Evolutionary conservation across 2,797 vertebrate species (phyloP), one percentile per base, ranked within the genome.

Genomic region (Luscinia megarhynchos): DNA sequence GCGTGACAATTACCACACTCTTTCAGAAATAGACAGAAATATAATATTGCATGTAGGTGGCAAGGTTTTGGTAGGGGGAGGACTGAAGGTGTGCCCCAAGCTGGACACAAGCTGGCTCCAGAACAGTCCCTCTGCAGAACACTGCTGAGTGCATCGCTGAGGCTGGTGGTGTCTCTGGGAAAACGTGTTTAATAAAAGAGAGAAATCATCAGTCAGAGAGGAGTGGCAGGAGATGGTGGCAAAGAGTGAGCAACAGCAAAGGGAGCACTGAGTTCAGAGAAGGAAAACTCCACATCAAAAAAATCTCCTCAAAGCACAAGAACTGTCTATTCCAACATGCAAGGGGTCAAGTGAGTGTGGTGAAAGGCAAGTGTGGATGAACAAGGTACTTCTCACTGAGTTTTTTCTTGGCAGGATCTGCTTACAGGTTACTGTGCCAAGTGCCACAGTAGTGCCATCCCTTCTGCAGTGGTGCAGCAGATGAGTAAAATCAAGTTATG

Each of bases 71-170:
- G 24, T 8, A 40, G 18, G 24, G 29, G 13, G 16, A 53, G 29
- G 23, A 18, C 32, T 68, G 45, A 29, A 74, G 23, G 0, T 15
- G 11, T 75, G 15, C 6, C 34, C 51, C 4, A 5, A 14, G 16
- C 23, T 62, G 51, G 51, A 24, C 40, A 54, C 4, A 27, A 62
- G 34, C 36, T 77, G 77, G 38, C 15, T 80, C 30, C 57, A 77
- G n/a, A 41, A 2, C 10, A 67, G 50, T 59, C 7, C 19, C 26
- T 82, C 59, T 84, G 55, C 54, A 61, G 43, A 34, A 7, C 6
- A 6, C 32, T 58, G 36, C 40, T 8, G 38, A 62, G 14, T 12
- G 26, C 23, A 4, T 11, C 0, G 0, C 20, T 77, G 26, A 45
- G 41, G 40, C 0, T 66, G 12, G 5, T 29, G 38, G 38, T 38